phyloP scores from a whole-genome alignment of 2,797 vertebrate species.

The Galago senegalensis region DNA sequence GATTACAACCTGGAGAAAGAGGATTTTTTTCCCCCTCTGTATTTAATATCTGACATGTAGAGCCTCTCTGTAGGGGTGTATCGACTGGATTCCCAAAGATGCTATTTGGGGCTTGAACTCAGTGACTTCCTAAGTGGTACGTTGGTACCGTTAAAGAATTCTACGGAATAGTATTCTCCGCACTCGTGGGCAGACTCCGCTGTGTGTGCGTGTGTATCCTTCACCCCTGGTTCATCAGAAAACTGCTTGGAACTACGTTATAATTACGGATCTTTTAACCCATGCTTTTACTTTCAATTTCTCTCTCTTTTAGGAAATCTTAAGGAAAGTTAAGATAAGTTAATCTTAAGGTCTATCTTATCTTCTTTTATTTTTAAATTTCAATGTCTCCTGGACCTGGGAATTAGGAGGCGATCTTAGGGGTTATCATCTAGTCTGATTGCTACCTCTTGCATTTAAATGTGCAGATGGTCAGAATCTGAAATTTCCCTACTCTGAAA shows the following conservation, averaged over 20 bases:
- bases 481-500: not conserved
- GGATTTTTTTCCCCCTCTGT: slow-evolving; percentile 58
- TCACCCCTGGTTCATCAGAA: slow-evolving; percentile 35
- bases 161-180: not conserved
- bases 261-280: slow-evolving; percentile 17
- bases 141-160: slow-evolving; percentile 57
- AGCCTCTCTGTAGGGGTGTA: slow-evolving; percentile 60
- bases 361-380: slow-evolving; percentile 39
- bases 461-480: slow-evolving; percentile 14
- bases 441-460: slow-evolving; percentile 29
- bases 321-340: not conserved
- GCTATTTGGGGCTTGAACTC: slow-evolving; percentile 74
- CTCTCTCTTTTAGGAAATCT: not conserved
- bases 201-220: not conserved
- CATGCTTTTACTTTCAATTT: not conserved
- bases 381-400: slow-evolving; percentile 3
- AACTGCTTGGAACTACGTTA: not conserved
- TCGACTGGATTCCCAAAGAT: slow-evolving; percentile 67
- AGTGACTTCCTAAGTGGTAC: slow-evolving; percentile 74
- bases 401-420: not conserved
- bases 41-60: slow-evolving; percentile 43
- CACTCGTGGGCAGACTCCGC: not conserved
- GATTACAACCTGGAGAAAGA: slow-evolving; percentile 35
- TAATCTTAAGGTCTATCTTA: not conserved
- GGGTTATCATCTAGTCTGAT: not conserved